Conservation (phyloP, 1,140 invertebrate species). For the Cheumatopsyche charites region DNA sequence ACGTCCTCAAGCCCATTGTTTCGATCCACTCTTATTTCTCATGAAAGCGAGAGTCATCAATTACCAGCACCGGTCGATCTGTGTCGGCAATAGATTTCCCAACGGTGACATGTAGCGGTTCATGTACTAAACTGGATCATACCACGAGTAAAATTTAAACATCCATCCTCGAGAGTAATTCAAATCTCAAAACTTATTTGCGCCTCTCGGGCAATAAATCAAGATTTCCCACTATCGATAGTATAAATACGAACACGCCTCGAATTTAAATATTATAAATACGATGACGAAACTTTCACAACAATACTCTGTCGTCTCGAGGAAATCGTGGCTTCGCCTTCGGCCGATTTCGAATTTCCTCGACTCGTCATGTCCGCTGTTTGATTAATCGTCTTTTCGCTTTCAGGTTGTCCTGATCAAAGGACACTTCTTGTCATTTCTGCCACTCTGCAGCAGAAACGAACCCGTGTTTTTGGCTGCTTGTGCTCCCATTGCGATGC, state of each 20-base stretch:
- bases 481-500: constrained; percentile 93
- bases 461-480: constrained; percentile 93
- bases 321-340: constrained; percentile 11
- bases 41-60: constrained; percentile 45
- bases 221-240: neutral
- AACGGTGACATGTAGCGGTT: neutral
- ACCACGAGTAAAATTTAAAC: no score
- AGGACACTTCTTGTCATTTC: constrained; percentile 90
- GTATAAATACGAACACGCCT: constrained; percentile 9
- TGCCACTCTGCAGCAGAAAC: constrained; percentile 85
- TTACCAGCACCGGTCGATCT: constrained; percentile 33
- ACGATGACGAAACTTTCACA: constrained; percentile 14
- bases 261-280: constrained; percentile 12
- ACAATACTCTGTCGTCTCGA: constrained; percentile 14
- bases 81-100: constrained; percentile 17
- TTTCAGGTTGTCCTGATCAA: constrained; percentile 89
- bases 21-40: constrained; percentile 35
- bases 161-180: no score
- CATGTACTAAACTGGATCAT: constrained; percentile 27
- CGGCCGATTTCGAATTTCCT: neutral
- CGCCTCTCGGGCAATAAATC: neutral
- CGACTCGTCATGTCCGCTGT: neutral
- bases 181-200: no score
- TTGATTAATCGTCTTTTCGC: constrained; percentile 22
- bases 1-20: constrained; percentile 38